Base-by-base conservation (phyloP, 2,113 vertebrate genomes). In the Coptodon rendalli region DNA sequence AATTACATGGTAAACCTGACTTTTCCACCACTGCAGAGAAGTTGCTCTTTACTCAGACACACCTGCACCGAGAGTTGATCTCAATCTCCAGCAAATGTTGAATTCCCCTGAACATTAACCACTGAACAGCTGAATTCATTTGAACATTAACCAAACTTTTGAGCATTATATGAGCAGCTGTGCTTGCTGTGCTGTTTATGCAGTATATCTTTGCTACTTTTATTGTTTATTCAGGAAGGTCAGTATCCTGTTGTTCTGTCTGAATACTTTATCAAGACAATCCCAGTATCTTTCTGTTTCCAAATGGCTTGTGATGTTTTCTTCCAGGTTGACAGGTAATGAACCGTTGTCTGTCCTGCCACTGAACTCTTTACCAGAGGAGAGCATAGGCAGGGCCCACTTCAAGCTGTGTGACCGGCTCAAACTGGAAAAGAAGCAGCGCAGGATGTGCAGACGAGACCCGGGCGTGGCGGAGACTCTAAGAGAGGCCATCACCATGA, bases 341-440 rank as follows among this genome's bases (percentile, higher is more conserved):
- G 98, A 99, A 90, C 98, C 98, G 81, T 95, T 99, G 96, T 98
- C 98, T 95, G 97, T 98, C 96, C 97, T 99, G 96, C 98, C 98
- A 52, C 97, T 99, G 96, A 99, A 97, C 84, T 96, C 97, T 88
- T 97, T 98, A 94, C 96, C 97, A 7, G 98, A 98, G 96, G 97
- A 98, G 93, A 96, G 96, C 1, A 96, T 96, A 3, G 95, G 96
- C 89, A 97, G 97, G 94, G 97, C 97, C 1, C 98, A 99, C 95
- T 99, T 97, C 96, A 99, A 99, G 96, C 97, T 99, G 93, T 99
- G 99, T 6, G 99, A 99, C 96, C 97, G 98, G 82, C 97, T 99
- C 94, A 99, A 99, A 96, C 96, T 99, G 96, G 98, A 99, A 93
- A 98, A 98, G 95, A 99, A 99, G 92, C 99, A 99, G 93, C 97